Percentiles rank a stretch among this genome's conserved stretches.
These are phyloP conservation scores for Mormyrus hasselquistii DNA, from an alignment of 2,797 vertebrate genomes.

Conservation along the genomic window DNA sequence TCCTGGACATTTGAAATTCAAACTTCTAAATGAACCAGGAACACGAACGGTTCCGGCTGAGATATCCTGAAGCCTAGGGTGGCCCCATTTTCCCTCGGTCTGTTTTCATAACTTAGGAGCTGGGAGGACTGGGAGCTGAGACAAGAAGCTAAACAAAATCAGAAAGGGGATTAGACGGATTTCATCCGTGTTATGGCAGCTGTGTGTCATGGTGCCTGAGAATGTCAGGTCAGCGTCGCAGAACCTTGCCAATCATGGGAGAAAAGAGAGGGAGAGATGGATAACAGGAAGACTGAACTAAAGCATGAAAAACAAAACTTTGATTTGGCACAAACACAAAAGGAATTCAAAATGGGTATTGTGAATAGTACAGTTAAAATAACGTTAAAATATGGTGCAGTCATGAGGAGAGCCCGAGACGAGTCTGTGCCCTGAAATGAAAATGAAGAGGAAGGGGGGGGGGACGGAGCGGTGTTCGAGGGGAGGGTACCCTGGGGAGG, in stretches of 20 bases:
- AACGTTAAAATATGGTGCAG: conserved; percentile 1
- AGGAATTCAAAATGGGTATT: not conserved
- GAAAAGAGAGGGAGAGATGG: not conserved
- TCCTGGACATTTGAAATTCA: conserved; percentile 15
- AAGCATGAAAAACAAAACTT: conserved; percentile 7
- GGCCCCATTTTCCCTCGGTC: conserved; percentile 9
- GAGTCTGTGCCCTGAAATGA: conserved; percentile 27
- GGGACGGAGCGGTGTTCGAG: conserved; percentile 1
- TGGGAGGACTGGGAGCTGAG: not conserved
- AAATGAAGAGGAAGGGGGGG: conserved; percentile 25
- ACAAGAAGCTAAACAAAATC: conserved; percentile 17
- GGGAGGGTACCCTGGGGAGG: conserved; percentile 24
- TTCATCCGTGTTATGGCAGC: conserved; percentile 37
- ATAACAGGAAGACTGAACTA: conserved; percentile 8
- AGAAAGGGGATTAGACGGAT: conserved; percentile 19
- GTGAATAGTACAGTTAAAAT: conserved; percentile 24
- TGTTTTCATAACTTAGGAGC: conserved; percentile 24
- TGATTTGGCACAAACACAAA: not conserved
- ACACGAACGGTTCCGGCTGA: conserved; percentile 24
- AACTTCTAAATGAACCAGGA: conserved; percentile 13
- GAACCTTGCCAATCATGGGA: conserved; percentile 4
- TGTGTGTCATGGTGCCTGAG: conserved; percentile 21
- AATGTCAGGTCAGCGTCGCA: conserved; percentile 6
- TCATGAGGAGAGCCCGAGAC: conserved; percentile 13
- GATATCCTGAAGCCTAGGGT: conserved; percentile 24